Base-by-base conservation (phyloP, 2,113 vertebrate genomes). In the Forbesichthys agassizii region DNA sequence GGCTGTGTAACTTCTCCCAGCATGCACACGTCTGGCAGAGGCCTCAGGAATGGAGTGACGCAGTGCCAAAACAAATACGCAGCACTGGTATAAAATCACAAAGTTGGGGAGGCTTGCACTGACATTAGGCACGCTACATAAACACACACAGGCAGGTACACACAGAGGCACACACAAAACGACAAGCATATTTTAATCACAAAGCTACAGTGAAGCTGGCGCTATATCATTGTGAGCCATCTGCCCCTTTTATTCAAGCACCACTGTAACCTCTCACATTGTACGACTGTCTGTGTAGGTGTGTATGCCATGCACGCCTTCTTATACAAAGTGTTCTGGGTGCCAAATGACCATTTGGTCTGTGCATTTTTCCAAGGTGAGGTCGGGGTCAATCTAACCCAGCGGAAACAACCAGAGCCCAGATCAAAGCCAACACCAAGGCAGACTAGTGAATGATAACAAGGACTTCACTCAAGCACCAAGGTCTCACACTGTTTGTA, bases 281-380 rank as follows among this genome's bases (percentile, higher is more conserved):
- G 74, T 3, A 64, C 11, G 16, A 20, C 16, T 57, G n/a, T 64
- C n/a, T 64, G 61, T 51, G n/a, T 64, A 12, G 12, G n/a, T 49
- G 16, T 51, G 78, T 70, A 82, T 81, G 68, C 77, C 48, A 33
- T 10, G 36, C 71, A 80, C 58, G 68, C 86, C 52, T 33, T 75
- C 76, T 71, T 84, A 75, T 77, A 73, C 74, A 85, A 78, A 63
- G 76, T 82, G 78, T 79, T 78, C 36, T 72, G 67, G 79, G 76
- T 84, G 89, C 89, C 89, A 88, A 78, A 76, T 36, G 76, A 85
- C 85, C 86, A 84, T 86, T 87, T 85, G 89, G 85, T 79, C 61
- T 71, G 65, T 73, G 73, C 84, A 61, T 51, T 27, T 74, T 83
- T 86, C 89, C 89, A 90, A 89, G 82, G 84, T 88, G 81, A 89